A percentile compares a stretch with the other conserved stretches of the same genome.
Conservation (phyloP, 2,113 vertebrate species). For the Pogona vitticeps region DNA sequence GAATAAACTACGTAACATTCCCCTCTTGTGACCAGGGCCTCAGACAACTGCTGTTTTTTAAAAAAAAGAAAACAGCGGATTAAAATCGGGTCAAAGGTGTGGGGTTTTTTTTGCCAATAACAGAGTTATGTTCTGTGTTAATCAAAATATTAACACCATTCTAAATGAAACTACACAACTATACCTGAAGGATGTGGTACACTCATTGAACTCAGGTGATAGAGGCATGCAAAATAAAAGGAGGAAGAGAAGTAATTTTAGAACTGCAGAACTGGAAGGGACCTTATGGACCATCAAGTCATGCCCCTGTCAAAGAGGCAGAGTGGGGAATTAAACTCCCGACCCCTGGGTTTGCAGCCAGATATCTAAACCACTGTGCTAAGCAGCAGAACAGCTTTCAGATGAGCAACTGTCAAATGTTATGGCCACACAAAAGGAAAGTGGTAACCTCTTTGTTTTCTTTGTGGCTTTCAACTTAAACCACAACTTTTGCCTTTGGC, state of each 20-base stretch:
- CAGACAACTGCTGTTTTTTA: too few relatives aligned
- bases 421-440: conserved; percentile 77
- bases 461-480: conserved; percentile 78
- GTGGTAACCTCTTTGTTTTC: conserved; percentile 75
- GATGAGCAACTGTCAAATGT: conserved; percentile 71
- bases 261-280: conserved; percentile 45
- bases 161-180: conserved; percentile 42
- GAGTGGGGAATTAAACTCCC: neutral
- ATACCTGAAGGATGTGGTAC: conserved; percentile 41
- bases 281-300: neutral
- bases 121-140: too few relatives aligned
- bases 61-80: neutral
- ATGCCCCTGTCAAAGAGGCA: neutral
- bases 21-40: too few relatives aligned
- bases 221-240: too few relatives aligned
- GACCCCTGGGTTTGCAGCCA: too few relatives aligned
- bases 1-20: too few relatives aligned
- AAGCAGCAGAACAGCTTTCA: conserved; percentile 55
- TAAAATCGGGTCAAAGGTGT: too few relatives aligned
- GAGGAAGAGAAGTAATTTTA: conserved; percentile 57
- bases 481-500: conserved; percentile 75
- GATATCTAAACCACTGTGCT: neutral
- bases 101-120: neutral
- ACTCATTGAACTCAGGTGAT: too few relatives aligned
- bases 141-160: too few relatives aligned